A percentile compares a stretch with the other conserved stretches of the same genome.
phyloP scores from a whole-genome alignment of 2,113 vertebrate genomes.

The Zosterops lateralis region DNA sequence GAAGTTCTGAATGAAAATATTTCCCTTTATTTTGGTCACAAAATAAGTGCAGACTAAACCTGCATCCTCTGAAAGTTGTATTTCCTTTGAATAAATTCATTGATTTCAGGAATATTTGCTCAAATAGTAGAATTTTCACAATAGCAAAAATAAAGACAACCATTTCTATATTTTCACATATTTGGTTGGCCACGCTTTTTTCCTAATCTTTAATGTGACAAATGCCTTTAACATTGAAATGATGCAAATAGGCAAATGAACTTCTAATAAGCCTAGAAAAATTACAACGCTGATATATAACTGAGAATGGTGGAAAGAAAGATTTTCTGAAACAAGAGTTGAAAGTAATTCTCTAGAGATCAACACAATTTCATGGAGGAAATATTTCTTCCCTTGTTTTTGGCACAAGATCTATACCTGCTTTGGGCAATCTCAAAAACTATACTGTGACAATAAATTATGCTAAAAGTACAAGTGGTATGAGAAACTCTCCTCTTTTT shows the following conservation, averaged over 20 bases:
- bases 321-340: neutral
- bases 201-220: neutral
- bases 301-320: neutral
- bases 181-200: neutral
- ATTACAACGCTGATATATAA: neutral
- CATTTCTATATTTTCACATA: neutral
- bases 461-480: neutral
- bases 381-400: neutral
- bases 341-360: neutral
- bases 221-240: neutral
- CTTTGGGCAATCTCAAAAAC: neutral
- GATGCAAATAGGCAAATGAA: neutral
- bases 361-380: neutral
- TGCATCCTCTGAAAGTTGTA: neutral
- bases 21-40: neutral
- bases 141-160: neutral
- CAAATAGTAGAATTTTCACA: neutral
- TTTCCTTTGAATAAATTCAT: neutral
- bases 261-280: neutral
- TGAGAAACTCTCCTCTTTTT: neutral
- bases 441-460: neutral
- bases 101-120: neutral
- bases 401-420: neutral
- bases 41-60: neutral
- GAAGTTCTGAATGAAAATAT: neutral